Evolutionary conservation across 2,113 vertebrate genomes (phyloP).

Genomic region (Xenopus laevis): DNA sequence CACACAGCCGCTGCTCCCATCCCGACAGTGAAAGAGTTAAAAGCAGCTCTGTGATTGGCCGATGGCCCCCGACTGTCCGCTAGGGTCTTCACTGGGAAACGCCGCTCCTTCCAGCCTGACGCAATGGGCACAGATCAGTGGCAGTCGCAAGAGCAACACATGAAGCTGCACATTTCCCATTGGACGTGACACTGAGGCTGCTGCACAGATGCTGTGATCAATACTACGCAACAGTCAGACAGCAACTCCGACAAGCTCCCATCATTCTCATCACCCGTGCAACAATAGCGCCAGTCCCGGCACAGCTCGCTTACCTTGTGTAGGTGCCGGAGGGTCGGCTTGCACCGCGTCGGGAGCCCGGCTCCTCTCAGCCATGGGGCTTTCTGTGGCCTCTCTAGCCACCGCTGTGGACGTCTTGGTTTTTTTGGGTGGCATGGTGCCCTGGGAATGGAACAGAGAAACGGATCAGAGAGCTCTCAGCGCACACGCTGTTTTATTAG

Average conservation of each 20-base stretch:
- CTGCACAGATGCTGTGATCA: no score
- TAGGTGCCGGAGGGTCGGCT: background rate
- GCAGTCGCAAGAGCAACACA: background rate
- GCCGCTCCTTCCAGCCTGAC: background rate
- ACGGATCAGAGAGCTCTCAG: background rate
- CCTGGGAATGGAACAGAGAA: conserved; percentile 3
- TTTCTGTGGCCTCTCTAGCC: conserved; percentile 65
- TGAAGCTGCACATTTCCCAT: no score
- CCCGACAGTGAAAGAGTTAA: conserved; percentile 11
- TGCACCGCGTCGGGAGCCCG: conserved; percentile 48
- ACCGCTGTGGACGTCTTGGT: conserved; percentile 72
- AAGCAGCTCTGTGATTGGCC: background rate
- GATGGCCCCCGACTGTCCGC: no score
- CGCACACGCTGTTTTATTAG: background rate
- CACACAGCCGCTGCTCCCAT: background rate
- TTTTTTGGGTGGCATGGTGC: conserved; percentile 74
- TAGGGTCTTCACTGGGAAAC: no score
- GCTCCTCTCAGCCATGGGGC: conserved; percentile 67
- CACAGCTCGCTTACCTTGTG: conserved; percentile 50
- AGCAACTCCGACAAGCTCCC: no score
- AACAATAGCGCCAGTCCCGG: no score
- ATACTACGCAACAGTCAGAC: no score
- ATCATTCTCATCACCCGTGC: no score
- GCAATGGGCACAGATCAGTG: background rate
- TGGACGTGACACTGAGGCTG: no score